Evolutionary conservation across 2,113 vertebrate species (phyloP), one percentile per base, ranked within the genome.

Genomic region (Saimiri boliviensis): DNA sequence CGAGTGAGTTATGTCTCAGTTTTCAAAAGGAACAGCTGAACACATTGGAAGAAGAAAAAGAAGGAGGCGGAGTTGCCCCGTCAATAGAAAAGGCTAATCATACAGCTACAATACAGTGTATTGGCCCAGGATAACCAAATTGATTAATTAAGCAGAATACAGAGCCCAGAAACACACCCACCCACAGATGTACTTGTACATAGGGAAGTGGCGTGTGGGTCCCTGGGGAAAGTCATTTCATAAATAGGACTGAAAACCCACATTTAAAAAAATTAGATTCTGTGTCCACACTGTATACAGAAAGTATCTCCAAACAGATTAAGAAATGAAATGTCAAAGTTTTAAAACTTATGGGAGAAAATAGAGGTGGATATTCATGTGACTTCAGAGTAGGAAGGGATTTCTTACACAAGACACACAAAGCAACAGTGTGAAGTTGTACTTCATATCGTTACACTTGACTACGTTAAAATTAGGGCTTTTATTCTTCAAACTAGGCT

Each of bases 171-270:
- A 49, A 32, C 23, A 23, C 56, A 16, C 42, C 42, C 35, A 23
- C 27, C n/a, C 27, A 0, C 16, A 16, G 16, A 8, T 30, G n/a
- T 42, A 45, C 27, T 92, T 49, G 37, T 11, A 49, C 7, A 8
- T 5, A 35, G 2, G 25, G 42, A 8, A 2, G 8, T 1, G 70
- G 45, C 1, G 1, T 17, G 81, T 6, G 25, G 25, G 9, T 76
- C 70, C 81, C 45, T 12, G 42, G 42, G 19, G 35, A 85, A 30
- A 52, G 54, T 35, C 45, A 5, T 52, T 58, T 54, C 16, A 40
- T 35, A 25, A 85, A 52, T 7, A 25, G 40, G 52, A 35, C 66
- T 35, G 32, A n/a, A 68, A 68, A 68, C 17, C 6, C 16, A 68
- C 66, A n/a, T 19, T 32, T 14, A 1, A 35, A 63, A 68, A 8